Conservation (phyloP, 2,888 invertebrate species). For the Auanema freiburgensis region DNA sequence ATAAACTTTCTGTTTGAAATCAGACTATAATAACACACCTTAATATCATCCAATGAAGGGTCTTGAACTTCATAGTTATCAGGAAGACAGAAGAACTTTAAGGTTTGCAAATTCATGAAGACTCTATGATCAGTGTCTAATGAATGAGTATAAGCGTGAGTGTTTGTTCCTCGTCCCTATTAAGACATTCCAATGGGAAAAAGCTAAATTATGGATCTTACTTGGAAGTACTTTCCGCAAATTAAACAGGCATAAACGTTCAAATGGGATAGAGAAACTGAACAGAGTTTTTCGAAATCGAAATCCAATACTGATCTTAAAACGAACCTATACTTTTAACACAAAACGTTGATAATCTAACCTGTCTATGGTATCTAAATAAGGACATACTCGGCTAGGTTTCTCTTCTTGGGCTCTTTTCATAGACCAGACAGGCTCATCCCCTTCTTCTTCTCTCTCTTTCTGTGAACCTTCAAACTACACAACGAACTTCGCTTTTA, state of each 20-base stretch:
- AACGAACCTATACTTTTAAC: constrained; percentile 24
- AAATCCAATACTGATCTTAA: constrained; percentile 85
- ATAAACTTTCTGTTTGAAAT: constrained; percentile 14
- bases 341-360: constrained; percentile 32
- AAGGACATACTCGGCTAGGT: constrained; percentile 75
- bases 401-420: constrained; percentile 55
- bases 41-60: constrained; percentile 93
- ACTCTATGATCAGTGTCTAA: constrained; percentile 97
- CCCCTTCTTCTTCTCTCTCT: constrained; percentile 33
- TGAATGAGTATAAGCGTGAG: constrained; percentile 98
- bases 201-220: constrained; percentile 12
- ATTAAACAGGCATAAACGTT: constrained; percentile 99
- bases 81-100: constrained; percentile 96
- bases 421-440: constrained; percentile 58
- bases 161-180: constrained; percentile 93
- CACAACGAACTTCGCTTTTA: constrained; percentile 3
- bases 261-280: constrained; percentile 92
- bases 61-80: constrained; percentile 99
- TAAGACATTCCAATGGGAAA: constrained; percentile 21
- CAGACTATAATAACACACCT: constrained; percentile 54
- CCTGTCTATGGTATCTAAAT: constrained; percentile 95
- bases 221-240: constrained; percentile 95
- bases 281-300: constrained; percentile 98
- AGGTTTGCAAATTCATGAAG: constrained; percentile 85
- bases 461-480: neutral